Evolutionary conservation across 2,888 invertebrate genomes (phyloP), one percentile per base, ranked within the genome.

Genomic region (Nowickia ferox): DNA sequence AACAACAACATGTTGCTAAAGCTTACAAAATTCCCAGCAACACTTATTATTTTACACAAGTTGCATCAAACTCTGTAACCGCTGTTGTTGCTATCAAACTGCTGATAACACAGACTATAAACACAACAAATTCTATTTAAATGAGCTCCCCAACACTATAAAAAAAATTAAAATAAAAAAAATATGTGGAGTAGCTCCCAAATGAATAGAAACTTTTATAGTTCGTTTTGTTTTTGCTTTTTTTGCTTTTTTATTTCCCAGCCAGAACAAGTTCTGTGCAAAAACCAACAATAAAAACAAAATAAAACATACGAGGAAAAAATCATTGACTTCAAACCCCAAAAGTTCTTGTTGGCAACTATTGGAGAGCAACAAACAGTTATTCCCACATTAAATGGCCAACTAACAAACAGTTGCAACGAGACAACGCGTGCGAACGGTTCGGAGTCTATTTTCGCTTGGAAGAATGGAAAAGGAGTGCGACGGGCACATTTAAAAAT

Each of bases 401-500:
- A 74, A 59, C 69, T 79, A 74, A 65, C 75, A 69, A 80, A 83
- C 89, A 90, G 91, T 90, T 91, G 91, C 90, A 89, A 90, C 88
- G 88, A 89, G 88, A 89, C 90, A 89, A 82, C 91, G 91, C 87
- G 90, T 88, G 89, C 89, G 91, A 88, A 88, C 87, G 91, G 90
- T 88, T 84, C 71, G 86, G 19, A 65, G n/a, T 48, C n/a, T 42
- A 89, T 87, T 57, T 55, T 30, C 44, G 19, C 46, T 72, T 10
- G 30, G 9, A 13, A 30, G 13, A n/a, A 13, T 42, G 38, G 9
- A 44, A 44, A 53, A 40, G 2, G 65, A 59, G 19, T 30, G 55
- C 59, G 59, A 71, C 51, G 61, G n/a, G 15, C 48, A 74, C 4
- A 48, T 22, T 19, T 30, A 63, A 66, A 42, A 19, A 22, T 22